Base-by-base conservation (phyloP, 2,888 invertebrate species). In the Trachelus iudaicus region DNA sequence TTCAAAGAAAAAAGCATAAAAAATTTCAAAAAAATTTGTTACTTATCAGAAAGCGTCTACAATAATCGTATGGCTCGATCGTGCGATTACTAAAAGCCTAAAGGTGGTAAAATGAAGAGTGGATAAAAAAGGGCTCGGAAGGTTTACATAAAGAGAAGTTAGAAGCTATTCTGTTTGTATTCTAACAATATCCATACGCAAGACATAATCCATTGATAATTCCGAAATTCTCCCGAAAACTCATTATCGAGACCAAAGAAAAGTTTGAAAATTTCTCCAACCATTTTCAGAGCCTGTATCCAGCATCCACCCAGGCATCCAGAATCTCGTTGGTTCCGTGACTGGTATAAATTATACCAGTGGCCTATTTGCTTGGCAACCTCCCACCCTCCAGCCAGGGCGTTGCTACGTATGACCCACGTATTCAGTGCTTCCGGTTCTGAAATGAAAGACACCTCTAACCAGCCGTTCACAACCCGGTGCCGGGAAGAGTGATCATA, bases 321-420 rank as follows among this genome's bases (percentile, higher is more conserved):
- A 71, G 73, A 34, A 78, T 74, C 75, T 79, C 75, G 73, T 76
- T 69, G 76, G 81, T 83, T 82, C 79, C 84, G 83, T 86, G 89
- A 87, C 87, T 86, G 86, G 83, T 88, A 89, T 90, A 88, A 90
- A 90, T 90, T 90, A 90, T 88, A 86, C 85, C 85, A 84, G 81
- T 90, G 89, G 87, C 90, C 90, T 88, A 89, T 90, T 90, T 90
- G 87, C 89, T 86, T 87, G 84, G 83, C 82, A 84, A 84, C 84
- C 83, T 83, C 81, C 83, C 76, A 15, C n/a, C 35, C 23, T 35
- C 69, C 2, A 56, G 23, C 23, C 69, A 56, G 69, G 23, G 69
- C 76, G 34, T 74, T 78, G 78, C 81, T 81, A 83, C 83, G 83
- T 82, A 77, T 78, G 81, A 77, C 82, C 79, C 80, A 83, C 82